phyloP scores from a whole-genome alignment of 2,113 vertebrate species.

The Ochotona curzoniae region DNA sequence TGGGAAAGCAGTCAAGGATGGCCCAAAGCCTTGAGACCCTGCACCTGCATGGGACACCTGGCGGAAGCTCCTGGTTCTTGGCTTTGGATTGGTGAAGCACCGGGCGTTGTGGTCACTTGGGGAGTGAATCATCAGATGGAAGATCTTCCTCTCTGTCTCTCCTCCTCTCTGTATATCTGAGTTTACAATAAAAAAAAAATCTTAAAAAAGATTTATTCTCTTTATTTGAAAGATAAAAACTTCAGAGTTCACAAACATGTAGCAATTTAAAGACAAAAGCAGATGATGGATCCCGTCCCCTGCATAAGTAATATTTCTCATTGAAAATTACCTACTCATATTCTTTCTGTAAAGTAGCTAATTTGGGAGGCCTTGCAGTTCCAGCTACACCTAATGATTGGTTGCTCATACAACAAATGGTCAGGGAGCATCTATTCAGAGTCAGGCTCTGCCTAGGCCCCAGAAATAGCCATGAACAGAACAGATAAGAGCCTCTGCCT shows the following conservation, averaged over 20 bases:
- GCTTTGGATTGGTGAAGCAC: no score
- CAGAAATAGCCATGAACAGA: neutral
- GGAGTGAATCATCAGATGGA: no score
- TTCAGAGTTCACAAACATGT: slow-evolving; percentile 25
- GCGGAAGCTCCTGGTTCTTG: no score
- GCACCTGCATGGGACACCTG: no score
- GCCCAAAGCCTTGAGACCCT: no score
- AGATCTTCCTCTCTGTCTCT: no score
- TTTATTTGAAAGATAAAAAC: neutral
- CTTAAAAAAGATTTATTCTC: no score
- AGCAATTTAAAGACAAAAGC: neutral
- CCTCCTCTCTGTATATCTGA: no score
- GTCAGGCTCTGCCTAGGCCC: neutral
- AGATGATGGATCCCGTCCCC: neutral
- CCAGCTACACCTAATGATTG: neutral
- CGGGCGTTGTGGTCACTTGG: no score
- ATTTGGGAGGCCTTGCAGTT: neutral
- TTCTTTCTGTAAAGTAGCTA: slow-evolving; percentile 3
- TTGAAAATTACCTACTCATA: neutral
- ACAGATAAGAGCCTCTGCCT: neutral
- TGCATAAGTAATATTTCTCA: slow-evolving; percentile 24
- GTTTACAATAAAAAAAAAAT: no score
- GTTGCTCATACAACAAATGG: neutral
- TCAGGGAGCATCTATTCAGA: neutral
- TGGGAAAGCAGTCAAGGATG: no score